These are phyloP conservation scores for Ophthalmolycus amberensis DNA, from an alignment of 2,113 vertebrate species.

Conservation along the genomic window DNA sequence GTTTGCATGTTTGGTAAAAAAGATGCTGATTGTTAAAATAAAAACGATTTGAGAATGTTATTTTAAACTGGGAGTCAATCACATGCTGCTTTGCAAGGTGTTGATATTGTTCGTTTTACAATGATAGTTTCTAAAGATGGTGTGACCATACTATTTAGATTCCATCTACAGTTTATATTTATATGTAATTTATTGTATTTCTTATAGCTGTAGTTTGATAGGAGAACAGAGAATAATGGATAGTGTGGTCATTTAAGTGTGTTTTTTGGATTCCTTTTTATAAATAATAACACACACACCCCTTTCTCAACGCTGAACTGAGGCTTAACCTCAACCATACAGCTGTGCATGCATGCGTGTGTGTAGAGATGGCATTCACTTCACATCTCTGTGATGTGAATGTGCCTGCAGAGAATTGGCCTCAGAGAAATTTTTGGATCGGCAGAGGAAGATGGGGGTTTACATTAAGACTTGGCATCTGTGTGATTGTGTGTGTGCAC, in stretches of 20 bases:
- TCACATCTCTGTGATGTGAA: slow-evolving; percentile 29
- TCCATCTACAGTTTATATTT: background rate
- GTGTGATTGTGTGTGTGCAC: background rate
- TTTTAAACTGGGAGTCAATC: background rate
- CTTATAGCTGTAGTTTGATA: background rate
- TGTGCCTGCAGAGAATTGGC: slow-evolving; percentile 53
- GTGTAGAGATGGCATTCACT: slow-evolving; percentile 9
- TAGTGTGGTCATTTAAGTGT: background rate
- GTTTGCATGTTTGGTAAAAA: background rate
- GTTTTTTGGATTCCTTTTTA: background rate
- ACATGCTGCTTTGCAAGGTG: background rate
- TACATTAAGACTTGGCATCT: slow-evolving; percentile 41
- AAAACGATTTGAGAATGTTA: background rate
- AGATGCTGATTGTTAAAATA: background rate
- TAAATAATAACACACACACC: background rate
- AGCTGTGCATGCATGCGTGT: slow-evolving; percentile 24
- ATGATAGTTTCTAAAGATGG: background rate
- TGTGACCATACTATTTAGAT: background rate
- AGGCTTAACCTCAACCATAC: slow-evolving; percentile 61
- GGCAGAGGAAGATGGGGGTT: slow-evolving; percentile 31
- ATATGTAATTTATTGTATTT: background rate
- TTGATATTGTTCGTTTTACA: background rate
- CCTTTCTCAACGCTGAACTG: slow-evolving; percentile 47
- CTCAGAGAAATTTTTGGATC: slow-evolving; percentile 52
- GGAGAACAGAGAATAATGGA: background rate